A percentile compares a stretch with the other conserved stretches of the same genome.
These are phyloP conservation scores for Nomada fucata DNA, from an alignment of 2,888 invertebrate species.

Conservation along the genomic window DNA sequence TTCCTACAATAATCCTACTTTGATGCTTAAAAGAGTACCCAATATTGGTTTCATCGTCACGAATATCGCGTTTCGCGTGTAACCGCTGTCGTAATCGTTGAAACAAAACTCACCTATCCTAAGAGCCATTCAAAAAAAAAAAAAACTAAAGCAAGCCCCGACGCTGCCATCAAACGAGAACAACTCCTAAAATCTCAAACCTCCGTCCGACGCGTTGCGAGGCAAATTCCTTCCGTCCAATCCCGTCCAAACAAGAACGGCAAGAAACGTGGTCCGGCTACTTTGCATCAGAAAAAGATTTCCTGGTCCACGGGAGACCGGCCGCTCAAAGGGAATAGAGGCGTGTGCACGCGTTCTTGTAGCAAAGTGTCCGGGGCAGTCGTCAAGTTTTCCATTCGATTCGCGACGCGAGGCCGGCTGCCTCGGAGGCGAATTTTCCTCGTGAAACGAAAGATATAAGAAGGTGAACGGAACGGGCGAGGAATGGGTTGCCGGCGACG, in stretches of 20 bases:
- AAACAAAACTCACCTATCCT: too few relatives aligned
- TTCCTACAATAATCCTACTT: too few relatives aligned
- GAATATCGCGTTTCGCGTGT: too few relatives aligned
- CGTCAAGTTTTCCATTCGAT: constrained; percentile 66
- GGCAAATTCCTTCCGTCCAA: not conserved
- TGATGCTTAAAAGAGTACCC: too few relatives aligned
- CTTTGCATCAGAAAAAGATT: constrained; percentile 63
- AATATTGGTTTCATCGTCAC: too few relatives aligned
- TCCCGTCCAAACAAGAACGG: constrained; percentile 3
- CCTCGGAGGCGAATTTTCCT: constrained; percentile 53
- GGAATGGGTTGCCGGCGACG: not conserved
- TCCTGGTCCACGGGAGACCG: constrained; percentile 14
- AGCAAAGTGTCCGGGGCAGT: constrained; percentile 35
- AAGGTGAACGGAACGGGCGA: not conserved
- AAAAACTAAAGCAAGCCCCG: too few relatives aligned
- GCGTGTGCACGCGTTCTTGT: not conserved
- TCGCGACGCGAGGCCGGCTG: constrained; percentile 22
- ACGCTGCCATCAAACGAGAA: too few relatives aligned
- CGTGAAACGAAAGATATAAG: constrained; percentile 49
- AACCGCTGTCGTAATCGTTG: too few relatives aligned
- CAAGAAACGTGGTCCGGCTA: constrained; percentile 1
- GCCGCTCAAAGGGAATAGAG: constrained; percentile 2
- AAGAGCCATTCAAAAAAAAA: too few relatives aligned
- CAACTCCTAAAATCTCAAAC: not conserved
- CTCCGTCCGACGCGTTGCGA: not conserved